Evolutionary conservation across 2,888 invertebrate species (phyloP).

Genomic region (Pyrgus malvae): DNA sequence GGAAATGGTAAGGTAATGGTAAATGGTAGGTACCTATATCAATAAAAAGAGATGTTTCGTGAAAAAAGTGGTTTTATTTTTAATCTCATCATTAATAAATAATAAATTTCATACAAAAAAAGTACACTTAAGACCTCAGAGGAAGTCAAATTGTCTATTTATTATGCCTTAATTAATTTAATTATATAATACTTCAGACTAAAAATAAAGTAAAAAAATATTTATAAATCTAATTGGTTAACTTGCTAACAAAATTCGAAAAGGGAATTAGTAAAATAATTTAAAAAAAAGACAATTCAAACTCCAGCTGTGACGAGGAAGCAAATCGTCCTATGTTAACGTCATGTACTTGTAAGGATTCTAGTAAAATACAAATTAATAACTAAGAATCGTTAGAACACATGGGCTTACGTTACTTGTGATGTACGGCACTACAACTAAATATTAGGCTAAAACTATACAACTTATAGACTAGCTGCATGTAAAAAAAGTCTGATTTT

Average conservation of each 20-base stretch:
- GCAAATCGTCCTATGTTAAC: background rate
- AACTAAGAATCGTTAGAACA: background rate
- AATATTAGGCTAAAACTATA: constrained; percentile 18
- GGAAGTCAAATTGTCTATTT: constrained; percentile 35
- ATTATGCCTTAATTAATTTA: constrained; percentile 49
- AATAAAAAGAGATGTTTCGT: constrained; percentile 40
- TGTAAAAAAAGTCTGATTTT: constrained; percentile 2
- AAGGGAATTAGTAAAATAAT: constrained; percentile 21
- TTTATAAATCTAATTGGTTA: constrained; percentile 46
- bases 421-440: constrained; percentile 1
- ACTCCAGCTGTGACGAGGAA: background rate
- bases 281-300: background rate
- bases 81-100: constrained; percentile 68
- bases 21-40: background rate
- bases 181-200: constrained; percentile 65
- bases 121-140: constrained; percentile 48
- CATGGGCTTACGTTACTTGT: background rate
- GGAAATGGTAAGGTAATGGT: too few relatives aligned
- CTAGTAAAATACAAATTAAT: background rate
- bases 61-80: constrained; percentile 66
- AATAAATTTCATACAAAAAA: constrained; percentile 67
- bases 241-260: constrained; percentile 36
- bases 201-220: constrained; percentile 54
- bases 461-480: constrained; percentile 23
- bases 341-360: constrained; percentile 1